Conservation (phyloP, 2,888 invertebrate genomes). For the Automeris io region DNA sequence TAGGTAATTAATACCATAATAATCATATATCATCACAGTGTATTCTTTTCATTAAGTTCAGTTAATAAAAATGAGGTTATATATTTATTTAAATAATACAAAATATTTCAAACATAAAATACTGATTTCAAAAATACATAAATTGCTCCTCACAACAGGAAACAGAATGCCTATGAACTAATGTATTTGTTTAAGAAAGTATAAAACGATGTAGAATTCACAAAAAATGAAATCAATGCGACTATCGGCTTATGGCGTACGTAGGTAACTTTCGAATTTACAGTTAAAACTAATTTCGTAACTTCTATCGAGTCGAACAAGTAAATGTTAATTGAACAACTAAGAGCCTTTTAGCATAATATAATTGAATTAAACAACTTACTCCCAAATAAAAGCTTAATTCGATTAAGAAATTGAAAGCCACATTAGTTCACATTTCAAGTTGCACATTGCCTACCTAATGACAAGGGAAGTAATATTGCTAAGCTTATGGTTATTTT, state of each 20-base stretch:
- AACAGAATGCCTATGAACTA: too few relatives aligned
- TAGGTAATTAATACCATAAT: too few relatives aligned
- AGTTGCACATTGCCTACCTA: not conserved
- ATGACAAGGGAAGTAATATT: not conserved
- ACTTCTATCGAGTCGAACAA: not conserved
- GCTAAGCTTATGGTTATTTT: not conserved
- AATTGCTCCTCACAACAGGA: too few relatives aligned
- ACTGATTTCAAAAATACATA: too few relatives aligned
- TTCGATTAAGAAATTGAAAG: not conserved
- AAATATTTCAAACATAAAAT: too few relatives aligned
- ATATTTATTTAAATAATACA: too few relatives aligned
- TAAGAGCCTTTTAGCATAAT: not conserved
- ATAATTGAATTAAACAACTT: not conserved
- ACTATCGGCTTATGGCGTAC: not conserved
- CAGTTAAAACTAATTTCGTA: not conserved
- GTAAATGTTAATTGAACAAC: not conserved
- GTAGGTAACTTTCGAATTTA: not conserved
- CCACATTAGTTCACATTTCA: constrained; percentile 1
- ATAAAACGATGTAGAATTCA: too few relatives aligned
- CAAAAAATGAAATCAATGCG: not conserved
- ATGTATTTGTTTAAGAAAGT: too few relatives aligned
- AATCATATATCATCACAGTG: too few relatives aligned
- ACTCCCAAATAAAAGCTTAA: not conserved
- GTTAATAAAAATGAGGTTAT: too few relatives aligned
- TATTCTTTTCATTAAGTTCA: too few relatives aligned